Evolutionary conservation across 2,888 invertebrate genomes (phyloP).

Genomic region (Caenorhabditis sp.): DNA sequence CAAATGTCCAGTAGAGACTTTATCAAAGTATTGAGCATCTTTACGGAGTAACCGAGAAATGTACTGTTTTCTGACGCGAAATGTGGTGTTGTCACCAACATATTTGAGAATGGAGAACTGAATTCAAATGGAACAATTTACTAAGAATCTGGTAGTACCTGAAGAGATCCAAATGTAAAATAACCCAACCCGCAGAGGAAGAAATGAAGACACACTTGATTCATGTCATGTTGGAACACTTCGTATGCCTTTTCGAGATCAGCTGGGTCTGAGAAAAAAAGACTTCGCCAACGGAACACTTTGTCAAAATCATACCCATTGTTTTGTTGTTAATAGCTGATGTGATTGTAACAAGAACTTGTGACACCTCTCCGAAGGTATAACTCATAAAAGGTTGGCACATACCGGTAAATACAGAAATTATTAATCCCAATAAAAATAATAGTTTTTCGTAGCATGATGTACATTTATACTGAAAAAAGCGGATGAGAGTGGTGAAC

Average conservation of each 20-base stretch:
- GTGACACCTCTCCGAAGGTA: conserved; percentile 64
- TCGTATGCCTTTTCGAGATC: conserved; percentile 56
- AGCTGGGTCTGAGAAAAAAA: conserved; percentile 40
- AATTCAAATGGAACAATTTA: background rate
- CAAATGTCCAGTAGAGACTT: conserved; percentile 84
- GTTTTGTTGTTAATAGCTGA: conserved; percentile 53
- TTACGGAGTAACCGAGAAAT: conserved; percentile 83
- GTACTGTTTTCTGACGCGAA: conserved; percentile 84
- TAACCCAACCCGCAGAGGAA: conserved; percentile 46
- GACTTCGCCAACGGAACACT: no score
- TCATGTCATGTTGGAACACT: conserved; percentile 46
- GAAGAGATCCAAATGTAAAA: conserved; percentile 51
- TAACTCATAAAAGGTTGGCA: conserved; percentile 64
- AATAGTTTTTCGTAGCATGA: conserved; percentile 65
- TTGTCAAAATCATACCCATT: no score
- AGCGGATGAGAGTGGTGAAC: no score
- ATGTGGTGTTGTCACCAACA: conserved; percentile 84
- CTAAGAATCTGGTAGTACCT: no score
- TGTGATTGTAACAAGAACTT: conserved; percentile 60
- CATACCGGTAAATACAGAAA: conserved; percentile 70
- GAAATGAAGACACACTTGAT: conserved; percentile 39
- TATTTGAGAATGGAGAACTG: conserved; percentile 81
- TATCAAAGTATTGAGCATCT: conserved; percentile 84
- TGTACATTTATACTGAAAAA: conserved; percentile 70
- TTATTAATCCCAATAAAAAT: conserved; percentile 64